These are phyloP conservation scores for Apamea sordens DNA, from an alignment of 2,888 invertebrate genomes.

Conservation along the genomic window DNA sequence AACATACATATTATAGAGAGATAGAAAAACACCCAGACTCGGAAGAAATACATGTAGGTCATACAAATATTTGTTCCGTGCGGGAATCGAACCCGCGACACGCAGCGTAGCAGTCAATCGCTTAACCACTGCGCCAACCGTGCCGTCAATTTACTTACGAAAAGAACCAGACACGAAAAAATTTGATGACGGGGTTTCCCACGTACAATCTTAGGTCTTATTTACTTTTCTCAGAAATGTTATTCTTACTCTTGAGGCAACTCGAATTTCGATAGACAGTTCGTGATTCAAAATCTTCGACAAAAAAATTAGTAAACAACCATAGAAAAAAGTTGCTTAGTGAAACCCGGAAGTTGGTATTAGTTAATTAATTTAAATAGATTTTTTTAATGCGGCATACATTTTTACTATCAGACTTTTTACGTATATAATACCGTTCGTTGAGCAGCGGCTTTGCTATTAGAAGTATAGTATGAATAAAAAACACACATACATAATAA, in stretches of 20 bases:
- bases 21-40: too few species aligned
- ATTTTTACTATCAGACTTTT: conserved; percentile 7
- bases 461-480: conserved; percentile 40
- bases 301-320: conserved; percentile 15
- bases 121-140: too few species aligned
- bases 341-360: conserved; percentile 38
- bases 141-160: background rate
- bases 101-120: too few species aligned
- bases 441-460: conserved; percentile 16
- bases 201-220: conserved; percentile 35
- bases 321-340: conserved; percentile 19
- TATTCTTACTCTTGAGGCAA: conserved; percentile 26
- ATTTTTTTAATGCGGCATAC: conserved; percentile 19
- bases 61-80: too few species aligned
- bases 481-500: conserved; percentile 34
- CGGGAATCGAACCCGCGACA: too few species aligned
- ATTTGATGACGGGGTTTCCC: conserved; percentile 34
- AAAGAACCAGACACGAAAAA: conserved; percentile 18
- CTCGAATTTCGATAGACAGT: conserved; percentile 31
- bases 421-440: conserved; percentile 30
- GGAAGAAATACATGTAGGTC: too few species aligned
- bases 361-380: conserved; percentile 30
- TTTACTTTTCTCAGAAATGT: conserved; percentile 44
- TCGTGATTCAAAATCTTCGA: conserved; percentile 8
- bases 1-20: too few species aligned